Evolutionary conservation across 2,797 vertebrate species (phyloP).

Genomic region (Bovichtus variegatus): DNA sequence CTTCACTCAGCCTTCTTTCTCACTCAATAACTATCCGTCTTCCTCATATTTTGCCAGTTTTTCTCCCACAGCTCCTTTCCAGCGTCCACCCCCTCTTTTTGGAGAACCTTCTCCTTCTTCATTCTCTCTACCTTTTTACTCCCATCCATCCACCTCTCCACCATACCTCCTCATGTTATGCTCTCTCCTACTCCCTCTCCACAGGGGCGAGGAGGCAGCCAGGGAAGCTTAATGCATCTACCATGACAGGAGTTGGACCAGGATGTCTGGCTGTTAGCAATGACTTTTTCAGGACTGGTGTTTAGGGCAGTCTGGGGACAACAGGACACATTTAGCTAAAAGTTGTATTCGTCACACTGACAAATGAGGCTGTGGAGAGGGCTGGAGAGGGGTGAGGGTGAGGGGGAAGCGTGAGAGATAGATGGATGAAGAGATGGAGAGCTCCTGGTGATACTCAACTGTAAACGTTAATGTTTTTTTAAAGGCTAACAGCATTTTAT

Average conservation of each 20-base stretch:
- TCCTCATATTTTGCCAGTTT: conserved; percentile 25
- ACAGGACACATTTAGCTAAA: conserved; percentile 66
- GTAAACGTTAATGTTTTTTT: background rate
- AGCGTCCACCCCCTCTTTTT: background rate
- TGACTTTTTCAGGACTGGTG: conserved; percentile 69
- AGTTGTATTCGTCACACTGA: conserved; percentile 70
- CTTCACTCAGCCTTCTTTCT: conserved; percentile 15
- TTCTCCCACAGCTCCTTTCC: conserved; percentile 16
- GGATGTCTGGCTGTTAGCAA: conserved; percentile 68
- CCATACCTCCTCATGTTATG: conserved; percentile 18
- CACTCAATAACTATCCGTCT: conserved; percentile 30
- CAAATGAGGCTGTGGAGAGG: conserved; percentile 50
- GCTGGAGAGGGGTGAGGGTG: background rate
- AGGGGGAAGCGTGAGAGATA: conserved; percentile 4
- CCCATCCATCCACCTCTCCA: conserved; percentile 19
- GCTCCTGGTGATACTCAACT: background rate
- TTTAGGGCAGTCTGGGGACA: conserved; percentile 76
- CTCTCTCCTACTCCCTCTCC: conserved; percentile 28
- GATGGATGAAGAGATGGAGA: conserved; percentile 21
- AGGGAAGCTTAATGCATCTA: conserved; percentile 65
- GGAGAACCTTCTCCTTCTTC: conserved; percentile 22
- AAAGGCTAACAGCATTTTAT: background rate
- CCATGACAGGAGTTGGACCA: conserved; percentile 68
- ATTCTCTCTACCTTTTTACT: conserved; percentile 16
- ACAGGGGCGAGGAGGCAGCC: conserved; percentile 35